Base-by-base conservation (phyloP, 2,888 invertebrate species). In the Eupeodes luniger region DNA sequence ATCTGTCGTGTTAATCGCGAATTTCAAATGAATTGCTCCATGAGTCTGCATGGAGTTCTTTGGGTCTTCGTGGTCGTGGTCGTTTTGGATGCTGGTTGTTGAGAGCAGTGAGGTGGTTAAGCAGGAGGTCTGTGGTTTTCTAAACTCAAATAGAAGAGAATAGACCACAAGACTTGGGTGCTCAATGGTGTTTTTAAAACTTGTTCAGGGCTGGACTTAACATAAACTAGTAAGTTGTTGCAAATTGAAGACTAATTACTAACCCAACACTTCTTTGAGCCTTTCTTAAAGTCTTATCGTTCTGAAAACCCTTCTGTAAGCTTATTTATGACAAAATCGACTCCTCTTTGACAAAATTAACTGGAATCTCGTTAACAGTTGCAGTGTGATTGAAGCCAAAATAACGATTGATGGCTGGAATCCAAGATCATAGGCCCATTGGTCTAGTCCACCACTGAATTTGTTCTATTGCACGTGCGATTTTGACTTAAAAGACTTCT, bases 11-110 rank as follows among this genome's bases (percentile, higher is more conserved):
- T 90, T 90, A 90, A 90, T 90, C 90, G 90, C 89, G 89, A 81
- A 90, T 90, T 90, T 90, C 90, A 90, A 90, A 90, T 90, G 90
- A 90, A 90, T 90, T 90, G 90, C 90, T 89, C 80, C 72, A 81
- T 87, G 80, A 84, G 83, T 51, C 87, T 77, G 76, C 84, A 78
- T 62, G 84, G 76, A 80, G 76, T 72, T 83, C 64, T 86, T 55
- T 44, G 64, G 55, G 5, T 40, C 40, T 40, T 70, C 64, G 40
- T 70, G 53, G 62, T 44, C 7, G 53, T 27, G 27, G 12, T 57
- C 27, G 5, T 55, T 19, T 59, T 49, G 27, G 64, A 53, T 51
- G 14, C 78, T 78, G 34, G 51, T 44, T 34, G 14, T 3, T 44
- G 55, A 27, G 27, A 27, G 27, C 2, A 27, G 27, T 27, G 27